Conservation (phyloP, 2,888 invertebrate genomes). For the Halocaridina rubra region DNA sequence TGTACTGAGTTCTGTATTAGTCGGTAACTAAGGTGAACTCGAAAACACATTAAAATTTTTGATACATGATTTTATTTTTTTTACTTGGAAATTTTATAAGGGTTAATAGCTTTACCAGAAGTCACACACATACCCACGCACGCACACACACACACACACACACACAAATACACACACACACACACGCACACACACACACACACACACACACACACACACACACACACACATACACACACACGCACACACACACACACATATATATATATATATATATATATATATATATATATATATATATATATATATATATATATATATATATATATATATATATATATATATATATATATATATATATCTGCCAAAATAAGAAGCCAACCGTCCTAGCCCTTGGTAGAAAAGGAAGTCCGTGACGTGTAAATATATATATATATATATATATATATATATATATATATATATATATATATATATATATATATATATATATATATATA, state of each 20-base stretch:
- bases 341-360: not conserved
- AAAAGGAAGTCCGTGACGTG: too few relatives aligned
- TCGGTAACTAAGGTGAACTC: too few relatives aligned
- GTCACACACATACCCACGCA: not conserved
- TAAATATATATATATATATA: too few relatives aligned
- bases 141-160: not conserved
- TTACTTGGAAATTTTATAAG: too few relatives aligned
- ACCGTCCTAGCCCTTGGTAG: too few relatives aligned
- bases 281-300: not conserved
- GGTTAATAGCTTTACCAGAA: not conserved
- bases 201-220: conserved; percentile 8
- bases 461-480: too few relatives aligned
- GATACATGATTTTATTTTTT: too few relatives aligned
- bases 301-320: not conserved
- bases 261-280: not conserved
- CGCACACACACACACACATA: conserved; percentile 3
- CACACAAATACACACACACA: not conserved
- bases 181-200: conserved; percentile 2
- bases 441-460: too few relatives aligned
- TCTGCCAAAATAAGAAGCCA: too few relatives aligned
- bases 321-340: not conserved
- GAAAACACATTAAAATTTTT: too few relatives aligned
- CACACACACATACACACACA: conserved; percentile 2
- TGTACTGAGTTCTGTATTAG: too few relatives aligned
- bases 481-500: too few relatives aligned